Percentiles rank a stretch among this genome's conserved stretches.
phyloP scores from a whole-genome alignment of 2,888 invertebrate genomes.

The Glomeris marginata region DNA sequence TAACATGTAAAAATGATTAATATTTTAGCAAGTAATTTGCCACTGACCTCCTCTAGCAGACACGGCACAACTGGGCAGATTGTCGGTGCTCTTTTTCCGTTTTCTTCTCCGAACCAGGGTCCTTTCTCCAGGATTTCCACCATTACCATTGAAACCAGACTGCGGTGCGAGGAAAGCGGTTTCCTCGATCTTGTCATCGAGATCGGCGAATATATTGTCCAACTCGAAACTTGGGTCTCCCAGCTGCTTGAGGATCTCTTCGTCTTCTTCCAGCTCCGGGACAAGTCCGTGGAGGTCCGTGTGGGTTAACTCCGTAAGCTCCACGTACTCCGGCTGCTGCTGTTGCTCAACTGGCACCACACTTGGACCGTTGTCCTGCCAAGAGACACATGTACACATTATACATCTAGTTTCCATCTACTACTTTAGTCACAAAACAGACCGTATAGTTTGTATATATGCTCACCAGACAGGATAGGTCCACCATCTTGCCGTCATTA shows the following conservation, averaged over 20 bases:
- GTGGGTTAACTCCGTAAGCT: conserved; percentile 51
- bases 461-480: conserved; percentile 70
- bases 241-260: conserved; percentile 59
- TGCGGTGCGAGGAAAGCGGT: neutral
- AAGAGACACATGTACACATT: neutral
- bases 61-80: neutral
- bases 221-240: conserved; percentile 64
- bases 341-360: conserved; percentile 14
- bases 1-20: too few relatives aligned
- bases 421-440: too few relatives aligned
- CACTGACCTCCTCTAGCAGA: conserved; percentile 1
- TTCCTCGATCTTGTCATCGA: conserved; percentile 14
- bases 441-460: too few relatives aligned
- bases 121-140: neutral
- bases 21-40: neutral
- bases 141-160: neutral
- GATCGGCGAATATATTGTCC: conserved; percentile 39
- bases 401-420: too few relatives aligned
- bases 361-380: conserved; percentile 19
- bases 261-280: conserved; percentile 41
- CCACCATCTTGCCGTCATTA: conserved; percentile 88
- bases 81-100: conserved; percentile 10
- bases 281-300: conserved; percentile 55
- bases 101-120: conserved; percentile 2
- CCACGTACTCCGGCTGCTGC: conserved; percentile 20